Conservation (phyloP, 2,888 invertebrate genomes). For the Harpalus rufipes region DNA sequence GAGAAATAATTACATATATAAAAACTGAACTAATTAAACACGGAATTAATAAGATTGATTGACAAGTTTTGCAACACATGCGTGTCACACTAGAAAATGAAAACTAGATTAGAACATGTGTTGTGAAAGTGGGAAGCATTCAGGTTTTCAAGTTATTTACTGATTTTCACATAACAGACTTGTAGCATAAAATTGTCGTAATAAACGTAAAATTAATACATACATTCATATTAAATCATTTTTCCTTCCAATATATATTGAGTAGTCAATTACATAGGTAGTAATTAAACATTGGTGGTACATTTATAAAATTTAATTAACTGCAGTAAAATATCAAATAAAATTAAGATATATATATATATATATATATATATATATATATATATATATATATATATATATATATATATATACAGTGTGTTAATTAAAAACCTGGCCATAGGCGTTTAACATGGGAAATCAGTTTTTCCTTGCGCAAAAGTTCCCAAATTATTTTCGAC, state of each 20-base stretch:
- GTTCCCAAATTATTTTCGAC: too few relatives aligned
- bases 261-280: too few relatives aligned
- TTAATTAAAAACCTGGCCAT: too few relatives aligned
- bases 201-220: not conserved
- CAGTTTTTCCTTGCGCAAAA: too few relatives aligned
- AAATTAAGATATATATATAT: too few relatives aligned
- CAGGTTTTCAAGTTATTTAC: slow-evolving; percentile 63
- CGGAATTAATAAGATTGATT: slow-evolving; percentile 46
- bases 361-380: too few relatives aligned
- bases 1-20: slow-evolving; percentile 17
- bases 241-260: not conserved
- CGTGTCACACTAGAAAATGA: slow-evolving; percentile 67
- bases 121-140: slow-evolving; percentile 67
- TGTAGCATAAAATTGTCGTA: slow-evolving; percentile 27
- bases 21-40: slow-evolving; percentile 49
- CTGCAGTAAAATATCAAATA: not conserved
- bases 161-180: slow-evolving; percentile 60
- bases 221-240: not conserved
- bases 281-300: not conserved
- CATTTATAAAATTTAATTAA: not conserved
- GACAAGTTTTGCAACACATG: slow-evolving; percentile 51
- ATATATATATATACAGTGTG: too few relatives aligned
- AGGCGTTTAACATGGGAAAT: too few relatives aligned
- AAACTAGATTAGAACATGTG: slow-evolving; percentile 66
- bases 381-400: too few relatives aligned